Evolutionary conservation across 1,140 invertebrate species (phyloP).

Genomic region (Halotydeus destructor): DNA sequence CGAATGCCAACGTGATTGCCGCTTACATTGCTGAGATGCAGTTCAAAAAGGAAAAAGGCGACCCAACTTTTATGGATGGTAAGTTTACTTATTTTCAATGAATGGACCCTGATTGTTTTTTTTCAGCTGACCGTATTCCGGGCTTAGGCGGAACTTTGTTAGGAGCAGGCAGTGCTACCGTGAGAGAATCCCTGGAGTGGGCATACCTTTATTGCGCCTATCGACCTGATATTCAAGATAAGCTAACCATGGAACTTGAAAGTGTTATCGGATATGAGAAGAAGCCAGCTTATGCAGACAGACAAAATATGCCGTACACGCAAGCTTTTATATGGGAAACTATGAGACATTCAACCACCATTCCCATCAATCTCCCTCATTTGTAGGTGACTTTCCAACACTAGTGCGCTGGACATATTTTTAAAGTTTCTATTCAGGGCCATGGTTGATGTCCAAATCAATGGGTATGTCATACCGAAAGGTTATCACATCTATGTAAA

Average conservation of each 20-base stretch:
- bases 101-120: constrained; percentile 1
- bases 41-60: not conserved
- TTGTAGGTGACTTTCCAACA: constrained; percentile 4
- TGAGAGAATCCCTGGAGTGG: constrained; percentile 23
- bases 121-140: constrained; percentile 12
- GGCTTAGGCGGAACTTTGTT: constrained; percentile 18
- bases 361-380: constrained; percentile 17
- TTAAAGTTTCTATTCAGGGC: not conserved
- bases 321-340: constrained; percentile 20
- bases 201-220: constrained; percentile 20
- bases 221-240: constrained; percentile 24
- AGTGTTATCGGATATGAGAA: constrained; percentile 18
- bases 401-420: constrained; percentile 3
- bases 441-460: constrained; percentile 8
- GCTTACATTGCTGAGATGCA: not conserved
- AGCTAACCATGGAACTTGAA: constrained; percentile 22
- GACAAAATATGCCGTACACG: constrained; percentile 18
- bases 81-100: too few species aligned
- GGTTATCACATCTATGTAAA: constrained; percentile 35
- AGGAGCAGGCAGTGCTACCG: constrained; percentile 23
- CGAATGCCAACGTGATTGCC: constrained; percentile 1
- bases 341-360: constrained; percentile 18
- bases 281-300: constrained; percentile 16
- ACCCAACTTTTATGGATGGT: too few species aligned
- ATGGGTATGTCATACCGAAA: constrained; percentile 15